Conservation (phyloP, 2,113 vertebrate genomes). For the Bagarius yarrelli region DNA sequence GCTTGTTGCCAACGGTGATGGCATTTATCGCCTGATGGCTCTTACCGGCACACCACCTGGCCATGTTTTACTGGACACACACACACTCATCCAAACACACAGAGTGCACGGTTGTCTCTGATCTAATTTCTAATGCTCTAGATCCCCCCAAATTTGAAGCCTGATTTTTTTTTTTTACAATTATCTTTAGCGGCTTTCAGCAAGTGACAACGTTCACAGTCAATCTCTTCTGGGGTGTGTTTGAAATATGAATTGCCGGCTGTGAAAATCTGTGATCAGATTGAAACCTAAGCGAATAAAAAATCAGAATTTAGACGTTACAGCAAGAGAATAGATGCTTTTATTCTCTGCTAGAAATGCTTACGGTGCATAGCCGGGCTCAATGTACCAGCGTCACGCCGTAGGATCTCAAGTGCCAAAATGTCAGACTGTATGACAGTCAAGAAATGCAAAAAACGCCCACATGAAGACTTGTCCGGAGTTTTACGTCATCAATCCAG, state of each 20-base stretch:
- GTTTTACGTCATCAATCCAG: no score
- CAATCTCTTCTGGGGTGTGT: not conserved
- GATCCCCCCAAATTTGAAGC: not conserved
- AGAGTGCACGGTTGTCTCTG: not conserved
- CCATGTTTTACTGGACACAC: constrained; percentile 10
- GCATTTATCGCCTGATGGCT: constrained; percentile 47
- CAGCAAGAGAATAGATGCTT: not conserved
- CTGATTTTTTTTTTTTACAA: no score
- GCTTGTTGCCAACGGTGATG: constrained; percentile 36
- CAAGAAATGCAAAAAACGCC: no score
- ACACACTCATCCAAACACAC: constrained; percentile 15
- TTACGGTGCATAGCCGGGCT: not conserved
- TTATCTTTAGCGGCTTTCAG: not conserved
- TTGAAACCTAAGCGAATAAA: not conserved
- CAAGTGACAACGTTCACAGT: not conserved
- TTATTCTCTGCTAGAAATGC: not conserved
- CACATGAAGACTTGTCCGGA: no score
- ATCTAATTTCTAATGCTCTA: not conserved
- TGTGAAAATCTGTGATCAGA: not conserved
- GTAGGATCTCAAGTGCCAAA: no score
- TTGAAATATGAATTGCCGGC: not conserved
- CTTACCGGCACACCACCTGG: constrained; percentile 41
- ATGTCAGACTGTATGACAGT: no score
- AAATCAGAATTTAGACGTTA: not conserved
- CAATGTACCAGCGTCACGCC: no score